Evolutionary conservation across 2,888 invertebrate genomes (phyloP), one percentile per base, ranked within the genome.

Genomic region (Cyclophora punctaria): DNA sequence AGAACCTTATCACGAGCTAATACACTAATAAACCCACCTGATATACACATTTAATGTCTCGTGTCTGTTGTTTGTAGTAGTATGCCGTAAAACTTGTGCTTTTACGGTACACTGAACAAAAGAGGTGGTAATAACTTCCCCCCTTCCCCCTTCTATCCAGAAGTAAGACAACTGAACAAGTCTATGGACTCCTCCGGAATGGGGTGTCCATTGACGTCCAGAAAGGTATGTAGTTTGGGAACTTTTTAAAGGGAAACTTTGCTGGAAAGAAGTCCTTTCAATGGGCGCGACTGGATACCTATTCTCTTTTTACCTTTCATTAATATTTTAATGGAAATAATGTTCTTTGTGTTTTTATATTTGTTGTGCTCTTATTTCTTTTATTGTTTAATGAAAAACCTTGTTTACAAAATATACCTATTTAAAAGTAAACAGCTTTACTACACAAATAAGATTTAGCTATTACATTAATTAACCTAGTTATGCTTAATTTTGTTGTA

Each of bases 121-220:
- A 74, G 77, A 74, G 63, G 58, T 69, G 72, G 80, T 78, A 82
- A 82, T 80, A 83, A 76, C 76, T 80, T 73, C 71, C 64, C 63
- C 59, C 57, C 51, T 37, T 47, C 52, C 51, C 46, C 55, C 51
- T 62, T 60, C 53, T 50, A 53, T 56, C 64, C 64, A 45, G 60
- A 70, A 73, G 64, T 65, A 68, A 74, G 76, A 78, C 75, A 75
- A 75, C 75, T 70, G 75, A 71, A 78, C 76, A 74, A 73, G 76
- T 76, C 66, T 63, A 67, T 70, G 70, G 75, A 76, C 74, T 73
- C 64, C 70, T 70, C 67, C 68, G 63, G 66, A 73, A 73, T 67
- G 69, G 68, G 57, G 64, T 64, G 73, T 77, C 76, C 77, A 78
- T 79, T 82, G 80, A 78, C 70, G 79, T 76, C 75, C 75, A 75